Conservation (phyloP, 2,113 vertebrate genomes). For the Dasyprocta punctata region DNA sequence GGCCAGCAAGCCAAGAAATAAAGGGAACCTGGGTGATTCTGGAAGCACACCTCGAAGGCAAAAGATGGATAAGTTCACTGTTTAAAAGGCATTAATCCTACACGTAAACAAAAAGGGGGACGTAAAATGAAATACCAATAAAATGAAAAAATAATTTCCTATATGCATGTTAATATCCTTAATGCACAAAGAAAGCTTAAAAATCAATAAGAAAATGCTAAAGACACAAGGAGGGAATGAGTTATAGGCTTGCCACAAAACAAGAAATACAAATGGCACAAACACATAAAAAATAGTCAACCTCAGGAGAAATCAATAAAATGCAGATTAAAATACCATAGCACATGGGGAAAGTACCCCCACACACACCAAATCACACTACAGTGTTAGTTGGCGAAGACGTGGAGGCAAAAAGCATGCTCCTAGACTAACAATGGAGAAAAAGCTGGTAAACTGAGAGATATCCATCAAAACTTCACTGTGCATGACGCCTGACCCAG, state of each 20-base stretch:
- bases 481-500: background rate
- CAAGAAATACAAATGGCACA: background rate
- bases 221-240: background rate
- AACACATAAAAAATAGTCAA: background rate
- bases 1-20: background rate
- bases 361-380: background rate
- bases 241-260: background rate
- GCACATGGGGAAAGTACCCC: no score
- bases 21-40: background rate
- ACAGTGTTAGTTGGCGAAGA: background rate
- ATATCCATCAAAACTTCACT: background rate
- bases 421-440: background rate
- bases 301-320: slow-evolving; percentile 37
- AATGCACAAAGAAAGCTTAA: slow-evolving; percentile 38
- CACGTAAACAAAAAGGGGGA: background rate
- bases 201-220: slow-evolving; percentile 56
- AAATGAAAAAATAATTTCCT: slow-evolving; percentile 21
- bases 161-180: background rate
- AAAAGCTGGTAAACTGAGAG: background rate
- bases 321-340: slow-evolving; percentile 26
- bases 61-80: background rate
- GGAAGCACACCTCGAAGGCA: background rate
- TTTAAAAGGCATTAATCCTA: background rate
- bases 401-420: background rate
- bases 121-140: slow-evolving; percentile 17